These are phyloP conservation scores for Diarsia mendica DNA, from an alignment of 2,888 invertebrate genomes.

Conservation along the genomic window DNA sequence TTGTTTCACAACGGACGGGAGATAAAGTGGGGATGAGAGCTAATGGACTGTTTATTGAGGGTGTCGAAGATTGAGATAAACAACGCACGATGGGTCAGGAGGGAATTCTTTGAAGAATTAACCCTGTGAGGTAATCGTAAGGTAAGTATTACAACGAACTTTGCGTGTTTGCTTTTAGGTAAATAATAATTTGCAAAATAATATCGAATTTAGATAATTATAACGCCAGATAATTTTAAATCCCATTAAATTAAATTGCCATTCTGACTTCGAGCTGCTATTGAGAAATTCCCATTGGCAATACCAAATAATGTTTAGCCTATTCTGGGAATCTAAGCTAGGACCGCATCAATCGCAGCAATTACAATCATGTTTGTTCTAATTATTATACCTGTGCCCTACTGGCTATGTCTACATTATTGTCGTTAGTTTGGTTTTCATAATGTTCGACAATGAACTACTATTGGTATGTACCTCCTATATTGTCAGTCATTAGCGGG, in stretches of 20 bases:
- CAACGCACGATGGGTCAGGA: not conserved
- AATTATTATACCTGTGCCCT: not conserved
- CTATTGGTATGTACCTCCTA: too few species aligned
- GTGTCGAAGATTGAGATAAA: constrained; percentile 14
- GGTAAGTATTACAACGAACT: not conserved
- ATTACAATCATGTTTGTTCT: not conserved
- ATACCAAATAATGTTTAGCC: not conserved
- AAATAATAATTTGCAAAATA: not conserved
- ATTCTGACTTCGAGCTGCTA: too few species aligned
- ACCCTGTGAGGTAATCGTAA: not conserved
- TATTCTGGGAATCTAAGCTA: not conserved
- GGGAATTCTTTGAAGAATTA: not conserved
- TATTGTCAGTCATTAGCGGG: not conserved
- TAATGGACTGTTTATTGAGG: constrained; percentile 18
- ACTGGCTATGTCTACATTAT: not conserved
- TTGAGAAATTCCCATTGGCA: not conserved
- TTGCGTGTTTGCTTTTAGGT: not conserved
- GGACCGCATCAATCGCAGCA: not conserved
- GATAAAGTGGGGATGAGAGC: constrained; percentile 2
- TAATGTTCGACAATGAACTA: not conserved
- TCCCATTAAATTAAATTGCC: too few species aligned
- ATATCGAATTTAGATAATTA: not conserved
- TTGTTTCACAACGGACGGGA: not conserved
- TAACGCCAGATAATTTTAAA: too few species aligned
- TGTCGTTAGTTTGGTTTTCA: not conserved